Evolutionary conservation across 2,797 vertebrate species (phyloP).

Genomic region (Micrastur ruficollis): DNA sequence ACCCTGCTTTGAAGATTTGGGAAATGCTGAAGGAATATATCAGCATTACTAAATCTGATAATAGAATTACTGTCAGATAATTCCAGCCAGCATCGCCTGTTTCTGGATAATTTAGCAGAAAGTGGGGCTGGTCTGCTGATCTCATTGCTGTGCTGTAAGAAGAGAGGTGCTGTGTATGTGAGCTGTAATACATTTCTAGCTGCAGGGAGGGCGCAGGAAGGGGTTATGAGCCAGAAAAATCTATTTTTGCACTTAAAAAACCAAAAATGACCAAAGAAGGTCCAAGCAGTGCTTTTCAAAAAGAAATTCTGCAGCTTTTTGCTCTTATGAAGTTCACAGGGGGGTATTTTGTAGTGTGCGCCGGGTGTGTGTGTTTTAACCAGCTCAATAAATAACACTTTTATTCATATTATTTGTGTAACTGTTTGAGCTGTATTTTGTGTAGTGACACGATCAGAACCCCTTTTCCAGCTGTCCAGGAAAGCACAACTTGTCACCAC

Average conservation of each 20-base stretch:
- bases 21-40: background rate
- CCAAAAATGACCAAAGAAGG: background rate
- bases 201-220: background rate
- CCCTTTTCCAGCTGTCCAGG: background rate
- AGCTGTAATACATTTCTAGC: background rate
- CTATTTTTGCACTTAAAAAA: background rate
- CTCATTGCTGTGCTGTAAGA: background rate
- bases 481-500: background rate
- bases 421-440: background rate
- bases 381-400: background rate
- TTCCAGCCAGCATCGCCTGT: background rate
- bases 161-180: background rate
- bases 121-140: background rate
- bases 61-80: background rate
- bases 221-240: background rate
- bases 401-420: background rate
- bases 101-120: background rate
- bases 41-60: background rate
- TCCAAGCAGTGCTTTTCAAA: background rate
- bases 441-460: background rate
- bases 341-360: background rate
- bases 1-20: background rate
- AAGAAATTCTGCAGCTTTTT: background rate
- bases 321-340: rapidly evolving
- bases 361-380: background rate